Conservation (phyloP, 2,888 invertebrate genomes). For the Noctuana brunneofusca region DNA sequence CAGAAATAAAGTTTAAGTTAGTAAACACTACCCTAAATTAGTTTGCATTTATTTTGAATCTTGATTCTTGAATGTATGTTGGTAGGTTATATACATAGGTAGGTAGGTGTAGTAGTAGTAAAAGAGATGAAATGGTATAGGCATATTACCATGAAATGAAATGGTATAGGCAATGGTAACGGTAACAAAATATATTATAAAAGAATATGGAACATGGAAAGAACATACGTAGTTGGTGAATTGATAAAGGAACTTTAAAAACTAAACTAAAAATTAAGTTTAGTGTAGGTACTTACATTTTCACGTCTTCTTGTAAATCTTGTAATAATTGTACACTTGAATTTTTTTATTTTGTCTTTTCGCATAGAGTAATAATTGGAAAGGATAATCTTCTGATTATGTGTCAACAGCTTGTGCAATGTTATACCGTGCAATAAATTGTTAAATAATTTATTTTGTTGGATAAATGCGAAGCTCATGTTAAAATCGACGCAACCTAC, state of each 20-base stretch:
- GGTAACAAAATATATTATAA: too few relatives aligned
- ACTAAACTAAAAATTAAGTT: constrained; percentile 7
- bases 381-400: constrained; percentile 54
- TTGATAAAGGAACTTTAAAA: neutral
- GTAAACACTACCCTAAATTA: too few relatives aligned
- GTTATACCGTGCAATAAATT: constrained; percentile 50
- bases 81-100: too few relatives aligned
- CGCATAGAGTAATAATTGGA: constrained; percentile 60
- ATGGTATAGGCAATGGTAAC: too few relatives aligned
- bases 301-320: constrained; percentile 65
- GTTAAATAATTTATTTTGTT: constrained; percentile 52
- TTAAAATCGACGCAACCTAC: constrained; percentile 47
- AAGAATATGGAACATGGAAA: too few relatives aligned
- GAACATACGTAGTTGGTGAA: too few relatives aligned
- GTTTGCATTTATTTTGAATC: too few relatives aligned
- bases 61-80: too few relatives aligned
- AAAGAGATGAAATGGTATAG: too few relatives aligned
- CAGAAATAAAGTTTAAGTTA: too few relatives aligned
- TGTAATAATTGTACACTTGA: constrained; percentile 62
- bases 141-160: too few relatives aligned
- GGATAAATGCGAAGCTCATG: constrained; percentile 66
- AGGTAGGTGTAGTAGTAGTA: too few relatives aligned
- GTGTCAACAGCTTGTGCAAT: constrained; percentile 43
- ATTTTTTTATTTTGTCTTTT: constrained; percentile 70
- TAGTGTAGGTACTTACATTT: constrained; percentile 70